Evolutionary conservation across 2,888 invertebrate species (phyloP), one percentile per base, ranked within the genome.

Genomic region (Ichneumoninae sp.): DNA sequence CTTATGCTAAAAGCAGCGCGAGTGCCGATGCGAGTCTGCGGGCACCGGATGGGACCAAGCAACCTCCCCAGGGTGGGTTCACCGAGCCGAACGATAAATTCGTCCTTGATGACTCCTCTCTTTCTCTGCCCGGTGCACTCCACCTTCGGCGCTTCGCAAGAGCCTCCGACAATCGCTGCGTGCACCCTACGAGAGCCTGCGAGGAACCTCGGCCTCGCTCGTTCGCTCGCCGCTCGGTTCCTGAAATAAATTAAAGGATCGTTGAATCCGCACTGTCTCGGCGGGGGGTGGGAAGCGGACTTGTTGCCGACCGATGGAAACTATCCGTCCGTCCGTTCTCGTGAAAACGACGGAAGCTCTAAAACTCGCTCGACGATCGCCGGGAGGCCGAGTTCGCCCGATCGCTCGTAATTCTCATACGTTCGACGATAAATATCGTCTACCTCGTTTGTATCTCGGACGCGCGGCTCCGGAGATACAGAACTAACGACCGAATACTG

Each of bases 71-170:
- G 86, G 83, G 84, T 86, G 82, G 86, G 85, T 86, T 84, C 85
- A 85, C 66, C 75, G 77, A 87, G 89, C 81, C 87, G 82, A 83
- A 86, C 85, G 83, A 89, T 90, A 91, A 90, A 90, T 91, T 88
- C 85, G 87, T 83, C 86, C 76, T 84, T 79, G 74, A 70, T 47
- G 44, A 47, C 44, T 47, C 44, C 16, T 16, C 44, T 47, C 81
- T 77, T 13, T 52, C 54, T 83, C 78, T 83, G 80, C 52, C 74
- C 75, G 82, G 36, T 54, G 8, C 3, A 30, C 47, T 10, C 30
- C 4, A 6, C 65, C 54, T 69, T 30, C 22, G 3, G 40, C 57
- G 19, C 26, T 76, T 47, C 71, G 44, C 69, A 33, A 36, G 6
- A 16, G 65, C 40, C 54, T 54, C 36, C 68, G 13, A 52, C 47